These are phyloP conservation scores for Rhopilema esculentum DNA, from an alignment of 30 jellyfish, hydroid and myxozoan genomes.

Conservation along the genomic window DNA sequence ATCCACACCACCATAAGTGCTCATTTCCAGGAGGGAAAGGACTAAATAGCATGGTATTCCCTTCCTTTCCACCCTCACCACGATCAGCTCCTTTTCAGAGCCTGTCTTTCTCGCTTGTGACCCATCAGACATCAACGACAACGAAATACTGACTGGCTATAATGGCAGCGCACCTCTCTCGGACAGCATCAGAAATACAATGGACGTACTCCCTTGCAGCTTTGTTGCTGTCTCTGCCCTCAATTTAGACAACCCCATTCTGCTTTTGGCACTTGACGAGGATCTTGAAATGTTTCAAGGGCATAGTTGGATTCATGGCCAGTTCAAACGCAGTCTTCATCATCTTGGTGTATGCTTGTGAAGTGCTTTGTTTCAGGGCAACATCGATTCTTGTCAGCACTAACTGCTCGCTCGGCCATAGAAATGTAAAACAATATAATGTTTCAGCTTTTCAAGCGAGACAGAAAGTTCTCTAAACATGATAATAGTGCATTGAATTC, in stretches of 20 bases:
- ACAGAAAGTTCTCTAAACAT: neutral
- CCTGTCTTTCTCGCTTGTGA: slow-evolving; percentile 73
- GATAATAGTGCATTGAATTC: neutral
- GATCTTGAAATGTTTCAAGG: neutral
- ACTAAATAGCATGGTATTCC: slow-evolving; percentile 66
- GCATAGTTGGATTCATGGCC: slow-evolving; percentile 52
- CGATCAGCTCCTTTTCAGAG: slow-evolving; percentile 54
- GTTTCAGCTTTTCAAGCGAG: neutral
- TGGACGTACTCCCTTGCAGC: slow-evolving; percentile 62
- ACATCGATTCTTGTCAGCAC: slow-evolving; percentile 31
- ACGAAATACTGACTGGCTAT: too few species aligned
- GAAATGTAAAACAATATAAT: neutral
- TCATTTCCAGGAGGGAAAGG: slow-evolving; percentile 63
- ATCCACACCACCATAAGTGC: slow-evolving; percentile 60
- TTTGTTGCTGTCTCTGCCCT: slow-evolving; percentile 55
- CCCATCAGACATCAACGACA: slow-evolving; percentile 59
- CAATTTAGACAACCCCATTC: slow-evolving; percentile 64
- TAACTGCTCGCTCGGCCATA: slow-evolving; percentile 11
- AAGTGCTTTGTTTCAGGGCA: slow-evolving; percentile 25
- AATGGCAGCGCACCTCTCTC: slow-evolving; percentile 64
- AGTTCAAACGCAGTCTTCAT: slow-evolving; percentile 62
- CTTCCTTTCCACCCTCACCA: slow-evolving; percentile 55
- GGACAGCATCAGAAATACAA: slow-evolving; percentile 57
- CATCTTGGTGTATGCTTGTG: slow-evolving; percentile 54
- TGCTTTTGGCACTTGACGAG: slow-evolving; percentile 72